Base-by-base conservation (phyloP, 1,140 invertebrate species). In the Telenomus remus region DNA sequence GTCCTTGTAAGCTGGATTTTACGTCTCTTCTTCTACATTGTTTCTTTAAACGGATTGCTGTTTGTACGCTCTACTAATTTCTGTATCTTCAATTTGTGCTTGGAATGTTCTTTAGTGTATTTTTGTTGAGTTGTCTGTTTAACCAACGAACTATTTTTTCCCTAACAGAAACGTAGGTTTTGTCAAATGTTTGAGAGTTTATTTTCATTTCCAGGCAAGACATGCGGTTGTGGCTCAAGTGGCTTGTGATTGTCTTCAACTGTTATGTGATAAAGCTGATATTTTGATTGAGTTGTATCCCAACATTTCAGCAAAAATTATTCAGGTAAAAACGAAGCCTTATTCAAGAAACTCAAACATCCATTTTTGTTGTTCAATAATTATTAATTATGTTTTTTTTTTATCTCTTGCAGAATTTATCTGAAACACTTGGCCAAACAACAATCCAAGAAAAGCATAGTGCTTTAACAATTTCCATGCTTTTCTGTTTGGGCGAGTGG, bases 401-500 rank as follows among this genome's bases (percentile, higher is more conserved):
- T 46, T 53, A n/a, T n/a, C n/a, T n/a, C n/a, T n/a, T 6, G 43
- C 78, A 92, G 91, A 89, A 90, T 81, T 81, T 93, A 70, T 89
- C 89, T 10, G 87, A 90, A 76, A 90, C 91, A 71, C 80, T 92
- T n/a, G 87, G 89, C 33, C 87, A 85, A 68, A 88, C 90, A 79
- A 89, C 90, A 51, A 87, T 88, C 15, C 80, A 84, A 35, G 88
- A 88, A 70, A 89, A 85, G 49, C 86, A 91, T 8, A 83, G 82
- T 35, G 68, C 92, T 74, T 89, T 97, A 33, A 91, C 95, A 0
- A 93, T 96, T 13, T 94, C 95, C 0, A 90, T 98, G 79, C 91
- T 98, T 76, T 92, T 98, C 59, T 97, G 95, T 84, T 88, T 98
- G 34, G 95, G 95, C 0, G 96, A 98, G 89, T 98, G 96, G 93